phyloP scores from a whole-genome alignment of 2,888 invertebrate genomes.

The Adelphocoris suturalis region DNA sequence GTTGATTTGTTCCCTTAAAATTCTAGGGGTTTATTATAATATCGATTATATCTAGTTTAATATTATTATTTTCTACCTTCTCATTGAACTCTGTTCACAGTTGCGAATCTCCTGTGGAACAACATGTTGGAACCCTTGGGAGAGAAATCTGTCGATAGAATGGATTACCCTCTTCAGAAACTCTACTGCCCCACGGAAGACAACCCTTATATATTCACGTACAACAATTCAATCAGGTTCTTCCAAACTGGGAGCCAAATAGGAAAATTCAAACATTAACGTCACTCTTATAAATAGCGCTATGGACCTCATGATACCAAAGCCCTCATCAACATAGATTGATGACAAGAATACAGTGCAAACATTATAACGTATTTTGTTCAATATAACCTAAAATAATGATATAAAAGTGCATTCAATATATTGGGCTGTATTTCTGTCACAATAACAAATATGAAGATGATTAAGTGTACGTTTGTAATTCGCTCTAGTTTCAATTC shows the following conservation, averaged over 20 bases:
- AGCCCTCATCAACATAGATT: neutral
- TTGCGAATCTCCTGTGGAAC: slow-evolving; percentile 87
- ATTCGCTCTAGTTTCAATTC: too few relatives aligned
- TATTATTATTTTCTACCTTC: too few relatives aligned
- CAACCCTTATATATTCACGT: slow-evolving; percentile 85
- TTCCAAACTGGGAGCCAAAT: slow-evolving; percentile 79
- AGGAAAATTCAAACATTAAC: neutral
- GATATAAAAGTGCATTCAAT: neutral
- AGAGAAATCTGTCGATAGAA: slow-evolving; percentile 81
- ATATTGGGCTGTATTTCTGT: neutral
- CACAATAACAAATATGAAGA: too few relatives aligned
- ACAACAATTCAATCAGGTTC: slow-evolving; percentile 77
- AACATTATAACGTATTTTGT: neutral
- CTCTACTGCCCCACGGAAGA: slow-evolving; percentile 82
- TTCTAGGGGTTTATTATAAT: too few relatives aligned
- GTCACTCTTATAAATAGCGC: neutral
- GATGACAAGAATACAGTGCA: neutral
- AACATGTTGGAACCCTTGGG: slow-evolving; percentile 86
- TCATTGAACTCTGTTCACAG: slow-evolving; percentile 78
- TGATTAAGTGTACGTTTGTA: too few relatives aligned
- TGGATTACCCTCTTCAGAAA: slow-evolving; percentile 82
- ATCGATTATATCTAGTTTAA: too few relatives aligned
- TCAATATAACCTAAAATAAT: neutral
- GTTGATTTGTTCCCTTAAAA: too few relatives aligned
- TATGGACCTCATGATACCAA: neutral